phyloP scores from a whole-genome alignment of 2,888 invertebrate genomes.

The Ashinkailepas kermadecensis region DNA sequence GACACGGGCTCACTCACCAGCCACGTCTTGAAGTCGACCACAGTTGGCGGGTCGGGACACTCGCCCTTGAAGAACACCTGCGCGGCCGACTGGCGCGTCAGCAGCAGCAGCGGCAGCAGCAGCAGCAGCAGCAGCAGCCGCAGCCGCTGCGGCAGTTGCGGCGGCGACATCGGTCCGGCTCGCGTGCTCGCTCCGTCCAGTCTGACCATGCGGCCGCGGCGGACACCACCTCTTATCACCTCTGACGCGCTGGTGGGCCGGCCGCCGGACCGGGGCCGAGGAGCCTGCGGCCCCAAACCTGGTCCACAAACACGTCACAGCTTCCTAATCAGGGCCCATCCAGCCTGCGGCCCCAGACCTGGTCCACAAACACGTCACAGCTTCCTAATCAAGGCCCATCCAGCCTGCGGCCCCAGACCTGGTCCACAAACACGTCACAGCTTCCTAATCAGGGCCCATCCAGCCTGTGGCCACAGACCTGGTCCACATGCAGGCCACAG shows the following conservation, averaged over 20 bases:
- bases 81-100: background rate
- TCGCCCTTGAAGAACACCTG: constrained; percentile 18
- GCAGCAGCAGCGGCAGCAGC: background rate
- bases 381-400: too few relatives aligned
- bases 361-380: too few relatives aligned
- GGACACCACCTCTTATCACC: background rate
- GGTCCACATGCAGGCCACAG: too few relatives aligned
- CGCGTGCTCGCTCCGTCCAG: background rate
- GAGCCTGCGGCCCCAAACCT: background rate
- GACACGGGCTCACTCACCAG: background rate
- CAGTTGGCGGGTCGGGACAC: constrained; percentile 7
- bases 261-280: background rate
- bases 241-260: background rate
- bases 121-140: background rate
- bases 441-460: too few relatives aligned
- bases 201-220: background rate
- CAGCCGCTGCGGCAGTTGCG: background rate
- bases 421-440: too few relatives aligned
- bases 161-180: too few relatives aligned
- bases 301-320: too few relatives aligned
- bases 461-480: too few relatives aligned
- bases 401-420: too few relatives aligned
- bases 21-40: constrained; percentile 5
- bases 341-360: too few relatives aligned
- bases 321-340: too few relatives aligned